Evolutionary conservation across 2,888 invertebrate genomes (phyloP), one percentile per base, ranked within the genome.

Genomic region (Stenoptilia bipunctidactyla): DNA sequence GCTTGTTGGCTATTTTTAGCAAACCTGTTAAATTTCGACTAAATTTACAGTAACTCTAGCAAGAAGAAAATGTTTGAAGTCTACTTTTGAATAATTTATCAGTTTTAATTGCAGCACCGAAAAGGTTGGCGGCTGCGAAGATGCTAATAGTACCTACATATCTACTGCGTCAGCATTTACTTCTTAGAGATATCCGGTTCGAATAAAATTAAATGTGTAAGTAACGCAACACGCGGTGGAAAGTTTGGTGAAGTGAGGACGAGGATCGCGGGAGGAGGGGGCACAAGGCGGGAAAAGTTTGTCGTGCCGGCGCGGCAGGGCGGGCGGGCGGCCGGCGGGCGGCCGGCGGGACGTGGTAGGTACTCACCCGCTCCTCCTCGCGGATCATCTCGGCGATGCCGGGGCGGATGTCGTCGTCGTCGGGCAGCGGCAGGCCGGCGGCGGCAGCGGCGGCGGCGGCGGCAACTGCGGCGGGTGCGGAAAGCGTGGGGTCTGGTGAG

Each of bases 341-440:
- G 34, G 38, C 44, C 36, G 40, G 30, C 39, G 27, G 34, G 40
- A 34, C 35, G 38, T 40, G 15, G 15, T 34, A 13, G 36, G 39
- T 41, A 93, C 94, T 94, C 76, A 95, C 95, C 93, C 95, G 87
- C 87, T 95, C 95, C 86, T 96, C 96, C 88, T 96, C 96, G 72
- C 95, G 92, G 70, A 96, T 96, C 94, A 96, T 95, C 87, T 96
- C 96, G 48, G 94, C 94, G 86, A 95, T 96, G 80, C 94, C 96
- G 39, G 96, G 96, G 61, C 94, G 92, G 83, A 96, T 94, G 85
- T 95, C 95, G 75, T 94, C 87, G 76, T 95, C 95, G 62, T 95
- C 94, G 38, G 83, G 86, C 53, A 77, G 61, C 45, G 69, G 60
- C 46, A 63, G 69, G 55, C 68, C 36, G 47, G 60, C 37, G 47